phyloP scores from a whole-genome alignment of 1,140 invertebrate genomes.

The Anoplolepis gracilipes region DNA sequence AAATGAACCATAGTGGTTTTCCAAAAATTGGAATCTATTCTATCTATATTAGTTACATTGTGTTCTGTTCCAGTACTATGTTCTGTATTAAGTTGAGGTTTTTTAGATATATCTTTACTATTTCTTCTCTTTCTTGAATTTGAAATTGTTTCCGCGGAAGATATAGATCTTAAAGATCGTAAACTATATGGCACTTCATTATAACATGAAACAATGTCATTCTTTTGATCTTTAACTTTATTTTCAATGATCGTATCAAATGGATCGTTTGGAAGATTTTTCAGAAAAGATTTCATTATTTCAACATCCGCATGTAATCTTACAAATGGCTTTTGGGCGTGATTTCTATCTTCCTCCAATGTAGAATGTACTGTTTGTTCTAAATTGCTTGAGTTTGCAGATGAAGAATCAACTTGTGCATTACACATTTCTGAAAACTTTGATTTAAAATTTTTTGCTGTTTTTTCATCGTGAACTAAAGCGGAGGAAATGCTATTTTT shows the following conservation, averaged over 20 bases:
- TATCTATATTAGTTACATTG: neutral
- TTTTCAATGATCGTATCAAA: neutral
- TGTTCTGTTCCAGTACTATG: neutral
- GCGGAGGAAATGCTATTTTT: neutral
- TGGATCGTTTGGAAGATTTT: conserved; percentile 17
- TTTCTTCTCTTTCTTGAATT: neutral
- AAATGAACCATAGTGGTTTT: neutral
- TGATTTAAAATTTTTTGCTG: neutral
- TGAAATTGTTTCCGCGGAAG: neutral
- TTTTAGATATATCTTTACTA: neutral
- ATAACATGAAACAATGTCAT: neutral
- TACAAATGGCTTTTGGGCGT: conserved; percentile 53
- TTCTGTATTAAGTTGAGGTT: neutral
- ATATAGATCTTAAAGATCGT: neutral
- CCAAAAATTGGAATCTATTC: neutral
- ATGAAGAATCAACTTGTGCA: neutral
- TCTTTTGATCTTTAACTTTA: neutral
- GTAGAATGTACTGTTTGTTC: neutral
- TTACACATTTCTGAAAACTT: neutral
- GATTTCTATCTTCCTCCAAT: neutral
- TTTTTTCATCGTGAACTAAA: neutral
- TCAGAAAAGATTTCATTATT: conserved; percentile 30
- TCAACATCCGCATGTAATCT: conserved; percentile 37
- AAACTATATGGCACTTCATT: conserved; percentile 20
- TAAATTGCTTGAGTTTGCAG: neutral